Conservation (phyloP, 2,113 vertebrate genomes). For the Hirundichthys speculiger region DNA sequence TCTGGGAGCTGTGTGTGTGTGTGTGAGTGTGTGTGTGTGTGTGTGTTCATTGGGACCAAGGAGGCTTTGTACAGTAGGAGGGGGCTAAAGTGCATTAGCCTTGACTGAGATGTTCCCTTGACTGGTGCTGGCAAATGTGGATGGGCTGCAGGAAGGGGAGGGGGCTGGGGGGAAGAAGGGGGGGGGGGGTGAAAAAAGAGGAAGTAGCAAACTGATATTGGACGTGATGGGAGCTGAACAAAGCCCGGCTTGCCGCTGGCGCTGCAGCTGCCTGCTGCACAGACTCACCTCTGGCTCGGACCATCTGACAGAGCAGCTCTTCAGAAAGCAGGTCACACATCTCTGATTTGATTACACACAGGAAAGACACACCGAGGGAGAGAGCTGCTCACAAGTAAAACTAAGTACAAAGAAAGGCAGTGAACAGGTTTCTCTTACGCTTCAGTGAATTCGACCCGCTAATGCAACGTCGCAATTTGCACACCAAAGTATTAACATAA, state of each 20-base stretch:
- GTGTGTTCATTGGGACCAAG: constrained; percentile 55
- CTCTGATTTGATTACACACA: constrained; percentile 1
- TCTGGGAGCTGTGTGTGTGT: constrained; percentile 36
- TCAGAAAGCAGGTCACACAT: constrained; percentile 16
- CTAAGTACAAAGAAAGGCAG: not conserved
- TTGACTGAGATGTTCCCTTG: constrained; percentile 66
- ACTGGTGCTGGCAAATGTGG: constrained; percentile 51
- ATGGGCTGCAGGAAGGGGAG: constrained; percentile 34
- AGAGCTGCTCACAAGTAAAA: not conserved
- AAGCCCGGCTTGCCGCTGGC: constrained; percentile 37
- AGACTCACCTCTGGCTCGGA: constrained; percentile 43
- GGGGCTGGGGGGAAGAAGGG: not conserved
- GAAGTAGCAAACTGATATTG: constrained; percentile 65
- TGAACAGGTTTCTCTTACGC: too few species aligned
- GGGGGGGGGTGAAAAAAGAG: constrained; percentile 42
- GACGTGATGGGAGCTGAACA: constrained; percentile 60
- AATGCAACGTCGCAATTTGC: constrained; percentile 36
- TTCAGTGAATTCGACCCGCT: constrained; percentile 31
- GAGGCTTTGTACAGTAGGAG: constrained; percentile 54
- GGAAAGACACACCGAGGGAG: not conserved
- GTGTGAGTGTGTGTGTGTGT: constrained; percentile 30
- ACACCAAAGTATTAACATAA: constrained; percentile 37
- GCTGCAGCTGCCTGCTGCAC: constrained; percentile 31
- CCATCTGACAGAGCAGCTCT: constrained; percentile 26
- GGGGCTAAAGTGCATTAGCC: constrained; percentile 67